Conservation (phyloP, 1,140 invertebrate genomes). For the Sycophaga agraensis region DNA sequence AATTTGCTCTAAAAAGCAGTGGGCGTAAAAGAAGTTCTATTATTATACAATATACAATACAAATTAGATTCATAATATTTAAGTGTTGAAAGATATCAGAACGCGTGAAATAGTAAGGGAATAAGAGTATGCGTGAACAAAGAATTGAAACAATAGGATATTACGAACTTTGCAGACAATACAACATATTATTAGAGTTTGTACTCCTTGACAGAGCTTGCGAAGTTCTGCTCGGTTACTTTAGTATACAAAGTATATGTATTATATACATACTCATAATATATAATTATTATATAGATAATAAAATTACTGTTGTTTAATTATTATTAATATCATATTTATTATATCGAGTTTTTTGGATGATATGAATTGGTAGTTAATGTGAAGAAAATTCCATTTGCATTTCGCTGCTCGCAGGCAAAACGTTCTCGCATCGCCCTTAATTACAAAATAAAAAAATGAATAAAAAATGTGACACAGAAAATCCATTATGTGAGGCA, state of each 20-base stretch:
- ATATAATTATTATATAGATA: constrained; percentile 43
- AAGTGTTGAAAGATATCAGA: constrained; percentile 32
- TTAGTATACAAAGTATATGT: constrained; percentile 21
- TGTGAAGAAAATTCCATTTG: too few relatives aligned
- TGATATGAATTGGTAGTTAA: constrained; percentile 9
- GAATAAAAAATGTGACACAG: neutral
- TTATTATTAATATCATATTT: constrained; percentile 43
- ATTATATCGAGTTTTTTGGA: constrained; percentile 23
- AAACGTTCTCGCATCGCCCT: constrained; percentile 6
- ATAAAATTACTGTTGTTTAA: constrained; percentile 46
- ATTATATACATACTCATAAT: constrained; percentile 35
- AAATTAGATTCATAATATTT: constrained; percentile 39
- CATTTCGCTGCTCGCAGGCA: neutral
- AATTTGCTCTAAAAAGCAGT: neutral
- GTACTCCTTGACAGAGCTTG: constrained; percentile 24
- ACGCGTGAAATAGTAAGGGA: neutral
- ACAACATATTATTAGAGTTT: constrained; percentile 45
- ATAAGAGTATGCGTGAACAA: neutral
- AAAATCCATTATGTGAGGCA: too few relatives aligned
- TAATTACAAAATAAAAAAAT: constrained; percentile 4
- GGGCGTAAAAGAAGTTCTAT: too few relatives aligned
- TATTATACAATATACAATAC: constrained; percentile 42
- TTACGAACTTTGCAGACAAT: constrained; percentile 45
- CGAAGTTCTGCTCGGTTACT: neutral
- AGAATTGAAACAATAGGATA: constrained; percentile 2